Evolutionary conservation across 2,888 invertebrate genomes (phyloP), one percentile per base, ranked within the genome.

Genomic region (Criorhina ranunculi): DNA sequence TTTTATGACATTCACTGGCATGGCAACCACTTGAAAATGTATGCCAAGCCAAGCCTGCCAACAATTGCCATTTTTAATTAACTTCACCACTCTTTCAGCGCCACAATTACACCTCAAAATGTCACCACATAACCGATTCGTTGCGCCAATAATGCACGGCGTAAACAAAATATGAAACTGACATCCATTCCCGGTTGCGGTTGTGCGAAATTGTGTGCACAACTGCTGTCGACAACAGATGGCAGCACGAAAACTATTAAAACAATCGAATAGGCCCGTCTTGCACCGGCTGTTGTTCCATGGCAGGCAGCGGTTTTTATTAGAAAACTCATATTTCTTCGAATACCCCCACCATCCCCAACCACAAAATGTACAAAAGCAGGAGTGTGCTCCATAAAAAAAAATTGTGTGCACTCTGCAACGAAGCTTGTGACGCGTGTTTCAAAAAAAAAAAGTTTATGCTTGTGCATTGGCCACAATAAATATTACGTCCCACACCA

Each of bases 201-300:
- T 73, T 29, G 37, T 53, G 19, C 29, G 17, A 44, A 73, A 35
- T 77, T 62, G 53, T 42, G 37, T 37, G 29, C 62, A 37, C 55
- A 75, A 70, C 42, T 67, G 66, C 53, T 70, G 79, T 44, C 55
- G 31, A 4, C 60, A 70, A 55, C 80, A 85, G 75, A 85, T 85
- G 75, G 85, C 69, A 66, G 59, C 67, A 73, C 78, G 33, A 29
- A 62, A 57, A 59, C 59, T 80, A 70, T 79, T 79, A 73, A 77
- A 72, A 83, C 72, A 82, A 83, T 73, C 64, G 78, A 35, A 70
- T 60, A 59, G 42, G 24, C 53, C 60, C 29, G 31, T n/a, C 15
- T 31, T 46, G 19, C 37, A 70, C 37, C 55, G 44, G 33, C 79
- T 59, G 15, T 29, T 33, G 37, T 12, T 8, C 59, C 55, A 46